Base-by-base conservation (phyloP, 2,113 vertebrate species). In the Climacteris rufus region DNA sequence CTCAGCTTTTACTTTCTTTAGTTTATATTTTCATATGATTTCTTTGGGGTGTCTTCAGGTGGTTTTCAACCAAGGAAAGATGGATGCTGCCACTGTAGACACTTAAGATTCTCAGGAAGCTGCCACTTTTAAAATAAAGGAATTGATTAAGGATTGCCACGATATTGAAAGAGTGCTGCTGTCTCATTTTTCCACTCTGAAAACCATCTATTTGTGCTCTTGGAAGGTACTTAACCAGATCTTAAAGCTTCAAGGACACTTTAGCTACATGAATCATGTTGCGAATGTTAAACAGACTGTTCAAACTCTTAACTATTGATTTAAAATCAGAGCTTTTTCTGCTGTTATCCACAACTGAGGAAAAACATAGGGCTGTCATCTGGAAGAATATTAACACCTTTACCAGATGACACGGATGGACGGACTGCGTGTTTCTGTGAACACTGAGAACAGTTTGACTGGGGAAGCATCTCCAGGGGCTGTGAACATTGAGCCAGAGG, bases 371-470 rank as follows among this genome's bases (percentile, higher is more conserved):
- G 59, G 56, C 64, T 93, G 83, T 93, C 93, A 80, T 93, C 83
- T 92, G 83, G 86, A 94, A 79, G 88, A 75, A 71, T 82, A 91
- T 93, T 93, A 95, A 96, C 94, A 97, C 95, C 89, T 96, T 96
- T 95, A 92, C 86, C 95, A 97, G 95, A 95, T 86, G 90, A 87
- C 81, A 88, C 0, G 0, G 87, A 90, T 3, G 3, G 90, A 86
- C 0, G 0, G 65, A 37, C 87, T 94, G 68, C 0, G 0, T 88
- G 79, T 85, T 91, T 97, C 86, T 79, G 53, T 94, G 94, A 85
- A 82, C 78, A 44, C 28, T 47, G 83, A 95, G 76, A 95, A 70
- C 15, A 85, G 54, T 83, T 90, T 3, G 13, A 84, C 65, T 95
- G 85, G 5, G 17, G 86, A 87, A 88, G 44, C 9, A 28, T 97